Evolutionary conservation across 2,113 vertebrate species (phyloP).

Genomic region (Noturus placidus): DNA sequence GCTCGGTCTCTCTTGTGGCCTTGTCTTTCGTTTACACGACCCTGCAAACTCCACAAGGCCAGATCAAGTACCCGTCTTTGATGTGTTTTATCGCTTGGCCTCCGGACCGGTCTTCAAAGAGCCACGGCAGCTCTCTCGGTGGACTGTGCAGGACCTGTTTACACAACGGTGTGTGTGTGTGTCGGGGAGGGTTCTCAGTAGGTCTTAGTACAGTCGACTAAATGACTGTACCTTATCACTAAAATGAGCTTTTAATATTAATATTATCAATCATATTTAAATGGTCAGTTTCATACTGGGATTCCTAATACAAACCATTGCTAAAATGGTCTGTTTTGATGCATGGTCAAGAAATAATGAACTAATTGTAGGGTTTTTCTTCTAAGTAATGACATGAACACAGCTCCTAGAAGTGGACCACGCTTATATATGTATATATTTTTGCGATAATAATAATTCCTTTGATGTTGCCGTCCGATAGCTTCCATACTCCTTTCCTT

Average conservation of each 20-base stretch:
- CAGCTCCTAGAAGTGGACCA: not conserved
- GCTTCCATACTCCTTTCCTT: not conserved
- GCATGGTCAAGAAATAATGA: not conserved
- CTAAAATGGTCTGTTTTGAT: not conserved
- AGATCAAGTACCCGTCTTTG: slow-evolving; percentile 45
- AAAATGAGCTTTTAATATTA: not conserved
- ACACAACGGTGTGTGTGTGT: slow-evolving; percentile 31
- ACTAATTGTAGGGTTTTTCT: not conserved
- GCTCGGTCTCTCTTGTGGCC: slow-evolving; percentile 31
- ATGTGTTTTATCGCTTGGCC: slow-evolving; percentile 43
- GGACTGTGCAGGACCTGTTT: slow-evolving; percentile 42
- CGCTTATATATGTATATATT: no score
- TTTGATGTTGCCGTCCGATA: not conserved
- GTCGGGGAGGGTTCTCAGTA: not conserved
- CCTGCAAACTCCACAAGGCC: slow-evolving; percentile 43
- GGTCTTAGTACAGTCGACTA: not conserved
- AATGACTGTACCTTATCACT: not conserved
- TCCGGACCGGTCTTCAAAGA: slow-evolving; percentile 47
- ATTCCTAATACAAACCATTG: not conserved
- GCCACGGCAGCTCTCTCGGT: not conserved
- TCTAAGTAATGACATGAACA: not conserved
- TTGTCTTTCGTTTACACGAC: slow-evolving; percentile 48
- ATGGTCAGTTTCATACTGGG: not conserved
- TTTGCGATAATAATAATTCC: not conserved
- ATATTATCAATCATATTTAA: not conserved